phyloP scores from a whole-genome alignment of 1,140 invertebrate species.

The Diorhabda elongata region DNA sequence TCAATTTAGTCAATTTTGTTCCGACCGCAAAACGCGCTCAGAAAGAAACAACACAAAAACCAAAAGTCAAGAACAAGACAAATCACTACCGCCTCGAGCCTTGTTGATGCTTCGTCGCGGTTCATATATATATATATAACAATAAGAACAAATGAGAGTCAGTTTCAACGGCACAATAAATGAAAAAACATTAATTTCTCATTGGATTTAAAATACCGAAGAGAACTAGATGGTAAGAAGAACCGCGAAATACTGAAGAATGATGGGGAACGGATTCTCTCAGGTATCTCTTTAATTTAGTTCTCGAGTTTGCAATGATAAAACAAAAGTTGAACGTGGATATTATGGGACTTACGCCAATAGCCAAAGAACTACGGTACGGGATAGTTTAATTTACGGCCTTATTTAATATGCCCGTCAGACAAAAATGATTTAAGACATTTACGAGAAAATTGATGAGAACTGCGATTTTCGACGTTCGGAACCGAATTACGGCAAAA shows the following conservation, averaged over 20 bases:
- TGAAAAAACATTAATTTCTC: conserved; percentile 1
- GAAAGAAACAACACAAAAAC: not conserved
- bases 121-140: not conserved
- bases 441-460: too few relatives aligned
- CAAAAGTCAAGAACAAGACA: not conserved
- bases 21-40: too few relatives aligned
- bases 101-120: not conserved
- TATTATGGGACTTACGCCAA: not conserved
- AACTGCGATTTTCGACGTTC: too few relatives aligned
- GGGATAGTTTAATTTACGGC: too few relatives aligned
- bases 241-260: conserved; percentile 2
- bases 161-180: not conserved
- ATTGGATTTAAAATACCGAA: not conserved
- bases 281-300: not conserved
- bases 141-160: not conserved
- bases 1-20: too few relatives aligned
- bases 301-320: not conserved
- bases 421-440: too few relatives aligned
- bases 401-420: too few relatives aligned
- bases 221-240: not conserved
- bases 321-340: not conserved
- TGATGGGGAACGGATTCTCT: not conserved
- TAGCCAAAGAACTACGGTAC: not conserved
- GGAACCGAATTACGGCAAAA: too few relatives aligned
- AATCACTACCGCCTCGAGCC: not conserved